phyloP scores from a whole-genome alignment of 2,888 invertebrate genomes.

The Cephus rjabovi region DNA sequence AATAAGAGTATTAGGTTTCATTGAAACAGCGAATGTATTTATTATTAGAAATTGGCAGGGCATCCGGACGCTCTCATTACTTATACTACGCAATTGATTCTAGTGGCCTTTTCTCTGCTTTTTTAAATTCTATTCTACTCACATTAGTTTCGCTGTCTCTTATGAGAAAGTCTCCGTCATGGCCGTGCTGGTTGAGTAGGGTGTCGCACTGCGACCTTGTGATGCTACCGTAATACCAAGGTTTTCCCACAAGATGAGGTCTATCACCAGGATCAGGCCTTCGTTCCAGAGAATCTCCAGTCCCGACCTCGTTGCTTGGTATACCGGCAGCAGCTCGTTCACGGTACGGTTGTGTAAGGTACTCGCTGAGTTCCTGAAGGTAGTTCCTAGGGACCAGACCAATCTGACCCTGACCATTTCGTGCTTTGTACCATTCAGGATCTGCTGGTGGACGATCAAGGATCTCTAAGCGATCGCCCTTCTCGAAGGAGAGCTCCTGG shows the following conservation, averaged over 20 bases:
- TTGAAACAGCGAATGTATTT: neutral
- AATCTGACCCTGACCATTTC: slow-evolving; percentile 91
- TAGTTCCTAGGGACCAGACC: slow-evolving; percentile 97
- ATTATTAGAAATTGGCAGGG: neutral
- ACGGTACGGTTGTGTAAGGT: slow-evolving; percentile 86
- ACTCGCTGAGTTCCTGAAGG: slow-evolving; percentile 91
- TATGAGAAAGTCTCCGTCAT: slow-evolving; percentile 98
- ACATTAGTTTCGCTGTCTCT: slow-evolving; percentile 99
- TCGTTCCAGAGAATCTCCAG: slow-evolving; percentile 69
- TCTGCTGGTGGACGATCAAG: slow-evolving; percentile 96
- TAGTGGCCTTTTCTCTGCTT: neutral
- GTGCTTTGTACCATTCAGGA: slow-evolving; percentile 98
- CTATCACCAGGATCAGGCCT: slow-evolving; percentile 71
- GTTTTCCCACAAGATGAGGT: slow-evolving; percentile 82
- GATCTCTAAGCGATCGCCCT: slow-evolving; percentile 95
- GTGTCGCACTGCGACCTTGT: slow-evolving; percentile 97
- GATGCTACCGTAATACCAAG: slow-evolving; percentile 98
- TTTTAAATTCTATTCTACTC: slow-evolving; percentile 65
- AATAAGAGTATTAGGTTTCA: neutral
- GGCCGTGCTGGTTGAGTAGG: slow-evolving; percentile 93
- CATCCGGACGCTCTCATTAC: neutral
- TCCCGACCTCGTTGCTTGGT: slow-evolving; percentile 53
- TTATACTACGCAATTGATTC: neutral
- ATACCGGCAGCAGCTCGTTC: slow-evolving; percentile 62
- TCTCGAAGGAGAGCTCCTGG: slow-evolving; percentile 96